Evolutionary conservation across 1,140 invertebrate species (phyloP).

Genomic region (Vollenhovia emeryi): DNA sequence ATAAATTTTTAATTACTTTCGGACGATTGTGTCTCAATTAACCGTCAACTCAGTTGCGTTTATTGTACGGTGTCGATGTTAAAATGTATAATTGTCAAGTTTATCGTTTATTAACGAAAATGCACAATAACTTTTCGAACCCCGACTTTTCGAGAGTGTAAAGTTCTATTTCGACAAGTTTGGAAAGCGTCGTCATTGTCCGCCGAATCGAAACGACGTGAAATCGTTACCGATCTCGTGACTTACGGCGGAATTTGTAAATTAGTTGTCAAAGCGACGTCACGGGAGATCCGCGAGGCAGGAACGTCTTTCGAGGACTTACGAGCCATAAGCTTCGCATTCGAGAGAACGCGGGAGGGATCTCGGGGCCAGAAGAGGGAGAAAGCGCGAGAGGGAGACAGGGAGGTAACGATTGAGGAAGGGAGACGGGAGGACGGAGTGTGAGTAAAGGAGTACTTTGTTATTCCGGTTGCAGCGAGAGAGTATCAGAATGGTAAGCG

Average conservation of each 20-base stretch:
- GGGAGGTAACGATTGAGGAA: conserved; percentile 29
- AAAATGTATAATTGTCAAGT: no score
- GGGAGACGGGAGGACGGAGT: conserved; percentile 55
- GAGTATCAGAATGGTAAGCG: conserved; percentile 82
- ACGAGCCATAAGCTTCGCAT: conserved; percentile 45
- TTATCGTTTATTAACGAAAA: no score
- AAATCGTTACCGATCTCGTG: conserved; percentile 23
- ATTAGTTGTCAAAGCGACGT: conserved; percentile 52
- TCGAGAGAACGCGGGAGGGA: conserved; percentile 16
- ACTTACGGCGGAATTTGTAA: conserved; percentile 30
- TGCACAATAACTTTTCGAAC: no score
- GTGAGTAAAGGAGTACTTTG: conserved; percentile 76
- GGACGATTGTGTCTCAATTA: no score
- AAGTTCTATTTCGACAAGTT: conserved; percentile 10
- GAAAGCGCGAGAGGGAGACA: not conserved
- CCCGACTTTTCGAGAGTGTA: no score
- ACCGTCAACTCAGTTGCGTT: no score
- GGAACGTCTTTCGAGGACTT: conserved; percentile 28
- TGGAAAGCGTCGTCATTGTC: not conserved
- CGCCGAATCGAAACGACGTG: not conserved
- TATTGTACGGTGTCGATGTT: no score
- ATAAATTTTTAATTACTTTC: no score
- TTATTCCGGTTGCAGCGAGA: conserved; percentile 80
- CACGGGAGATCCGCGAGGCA: conserved; percentile 17
- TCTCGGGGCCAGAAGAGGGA: not conserved